Base-by-base conservation (phyloP, 2,797 vertebrate species). In the Amblyopsis hoosieri region DNA sequence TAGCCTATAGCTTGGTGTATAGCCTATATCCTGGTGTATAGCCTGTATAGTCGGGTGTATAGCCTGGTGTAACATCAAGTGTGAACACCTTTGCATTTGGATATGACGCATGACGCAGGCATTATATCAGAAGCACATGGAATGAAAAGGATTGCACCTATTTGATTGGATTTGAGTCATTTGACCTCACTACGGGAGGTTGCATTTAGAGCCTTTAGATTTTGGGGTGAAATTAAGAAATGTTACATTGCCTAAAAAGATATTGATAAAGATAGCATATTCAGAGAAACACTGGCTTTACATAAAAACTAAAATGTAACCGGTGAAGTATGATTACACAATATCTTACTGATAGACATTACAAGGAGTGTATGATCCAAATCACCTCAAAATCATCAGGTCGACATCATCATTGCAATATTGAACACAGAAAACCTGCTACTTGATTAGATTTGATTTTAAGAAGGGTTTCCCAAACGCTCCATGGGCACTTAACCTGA, bases 401-500 rank as follows among this genome's bases (percentile, higher is more conserved):
- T 55, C 5, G 31, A 55, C 23, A 55, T 33, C 2, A 33, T 52
- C 10, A 19, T 23, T 31, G 17, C 12, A 45, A 49, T 3, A 60
- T 31, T 64, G 55, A 63, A 52, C 49, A 49, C 29, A 70, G 67
- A 53, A 66, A 54, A 3, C 51, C 66, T 57, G 45, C 2, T 3
- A 23, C 23, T 54, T 54, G 57, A 31, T 50, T 68, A 49, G 59
- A 57, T n/a, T n/a, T n/a, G n/a, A 17, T 1, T 64, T 48, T 51
- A 60, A 63, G 15, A 50, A 51, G 64, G 63, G 66, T 47, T 53
- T 62, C 56, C 68, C 71, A 77, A 76, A 74, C 66, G 57, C 72
- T 74, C 37, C 52, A 29, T 57, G 58, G 71, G 66, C 75, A 71
- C 76, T 83, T 86, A 78, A 85, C 82, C 67, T 65, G 65, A 71